Base-by-base conservation (phyloP, 2,888 invertebrate species). In the Athalia cordata region DNA sequence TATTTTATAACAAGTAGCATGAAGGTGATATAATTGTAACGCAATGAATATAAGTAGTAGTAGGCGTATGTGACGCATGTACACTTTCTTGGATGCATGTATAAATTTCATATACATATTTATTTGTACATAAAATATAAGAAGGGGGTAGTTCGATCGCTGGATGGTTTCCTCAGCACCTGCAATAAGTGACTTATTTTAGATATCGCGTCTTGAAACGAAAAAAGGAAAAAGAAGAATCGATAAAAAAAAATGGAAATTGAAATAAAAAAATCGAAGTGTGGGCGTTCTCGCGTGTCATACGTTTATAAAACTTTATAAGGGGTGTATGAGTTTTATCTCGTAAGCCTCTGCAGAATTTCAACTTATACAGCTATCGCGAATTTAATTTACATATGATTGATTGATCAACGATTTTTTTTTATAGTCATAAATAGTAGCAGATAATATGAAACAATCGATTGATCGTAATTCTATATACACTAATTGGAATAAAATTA, bases 331-430 rank as follows among this genome's bases (percentile, higher is more conserved):
- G 50, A 49, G 43, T 29, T 29, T 29, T 29, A 29, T 29, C 29
- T 29, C 1, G 1, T 29, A 2, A 29, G 29, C 29, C 29, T 29
- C 29, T 0, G 29, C 29, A 29, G 29, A 29, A 29, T 29, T 29
- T 29, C 29, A 1, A 29, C 29, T 29, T n/a, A n/a, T n/a, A 29
- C 0, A 29, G 29, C 29, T 29, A 15, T 75, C 49, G 62, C 75
- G 75, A 75, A 75, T 75, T 62, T 62, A 50, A 75, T 75, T 75
- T 62, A 62, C 75, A 75, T 75, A 75, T 75, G 55, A 55, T 75
- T 75, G 62, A 75, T 75, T 74, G 61, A 74, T 62, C 47, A 74
- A 74, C 55, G 15, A 74, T n/a, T n/a, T n/a, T 62, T 55, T 55
- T 55, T 4, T 3, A 3, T 55, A 0, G 8, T 55, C 0, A 11